Conservation (phyloP, 2,888 invertebrate genomes). For the Leptinotarsa tumamoca region DNA sequence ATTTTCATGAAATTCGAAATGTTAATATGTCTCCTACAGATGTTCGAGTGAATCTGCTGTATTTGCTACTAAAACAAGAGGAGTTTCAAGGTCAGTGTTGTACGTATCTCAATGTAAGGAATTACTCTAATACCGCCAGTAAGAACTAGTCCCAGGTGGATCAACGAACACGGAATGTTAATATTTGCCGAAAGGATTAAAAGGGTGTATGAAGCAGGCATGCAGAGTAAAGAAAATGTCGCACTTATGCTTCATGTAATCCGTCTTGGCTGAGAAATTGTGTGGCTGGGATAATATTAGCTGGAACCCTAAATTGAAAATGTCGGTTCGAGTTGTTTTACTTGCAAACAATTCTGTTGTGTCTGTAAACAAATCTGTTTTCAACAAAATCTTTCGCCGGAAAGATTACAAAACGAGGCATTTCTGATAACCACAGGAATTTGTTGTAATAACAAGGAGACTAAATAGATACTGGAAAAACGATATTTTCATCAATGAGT, state of each 20-base stretch:
- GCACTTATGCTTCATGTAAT: neutral
- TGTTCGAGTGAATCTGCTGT: no score
- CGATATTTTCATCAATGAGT: no score
- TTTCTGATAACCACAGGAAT: no score
- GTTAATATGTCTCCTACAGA: no score
- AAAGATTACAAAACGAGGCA: neutral
- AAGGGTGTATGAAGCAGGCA: neutral
- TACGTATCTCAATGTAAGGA: neutral
- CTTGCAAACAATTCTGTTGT: neutral
- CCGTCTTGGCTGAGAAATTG: slow-evolving; percentile 1
- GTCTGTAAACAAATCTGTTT: neutral
- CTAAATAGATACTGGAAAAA: no score
- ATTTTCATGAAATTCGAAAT: no score
- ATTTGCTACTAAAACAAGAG: no score
- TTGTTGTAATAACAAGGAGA: no score
- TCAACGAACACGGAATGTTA: neutral
- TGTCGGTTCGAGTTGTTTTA: neutral
- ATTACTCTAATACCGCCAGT: neutral
- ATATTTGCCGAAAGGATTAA: slow-evolving; percentile 7
- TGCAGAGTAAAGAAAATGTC: neutral
- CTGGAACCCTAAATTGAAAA: slow-evolving; percentile 1
- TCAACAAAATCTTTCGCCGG: neutral
- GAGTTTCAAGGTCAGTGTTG: no score
- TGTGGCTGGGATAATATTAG: neutral
- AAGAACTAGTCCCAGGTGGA: slow-evolving; percentile 2